phyloP scores from a whole-genome alignment of 2,113 vertebrate species.

The Petroica traversi region DNA sequence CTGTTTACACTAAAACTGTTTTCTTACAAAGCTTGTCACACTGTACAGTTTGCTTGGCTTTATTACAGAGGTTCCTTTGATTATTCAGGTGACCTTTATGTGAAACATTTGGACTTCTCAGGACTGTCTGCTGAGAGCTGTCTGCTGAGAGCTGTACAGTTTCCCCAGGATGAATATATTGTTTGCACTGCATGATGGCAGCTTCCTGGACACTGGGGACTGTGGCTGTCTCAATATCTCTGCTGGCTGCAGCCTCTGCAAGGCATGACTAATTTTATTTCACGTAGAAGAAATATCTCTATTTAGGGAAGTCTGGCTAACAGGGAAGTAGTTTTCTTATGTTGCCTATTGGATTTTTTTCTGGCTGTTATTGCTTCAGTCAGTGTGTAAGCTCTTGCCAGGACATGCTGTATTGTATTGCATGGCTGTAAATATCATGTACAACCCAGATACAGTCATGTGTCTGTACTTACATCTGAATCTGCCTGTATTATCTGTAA shows the following conservation, averaged over 20 bases:
- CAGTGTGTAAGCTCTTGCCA: background rate
- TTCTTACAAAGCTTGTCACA: background rate
- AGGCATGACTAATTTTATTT: background rate
- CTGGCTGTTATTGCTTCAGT: background rate
- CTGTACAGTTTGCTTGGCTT: background rate
- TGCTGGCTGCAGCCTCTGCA: background rate
- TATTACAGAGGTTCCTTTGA: background rate
- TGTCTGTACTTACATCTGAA: background rate
- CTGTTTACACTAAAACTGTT: background rate
- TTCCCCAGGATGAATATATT: background rate
- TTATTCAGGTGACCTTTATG: background rate
- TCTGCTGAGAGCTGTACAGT: background rate
- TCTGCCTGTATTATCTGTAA: background rate
- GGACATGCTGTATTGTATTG: background rate
- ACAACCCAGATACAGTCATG: background rate
- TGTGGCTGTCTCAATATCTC: fast-evolving
- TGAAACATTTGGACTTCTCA: background rate
- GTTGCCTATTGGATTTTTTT: background rate
- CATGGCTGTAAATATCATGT: background rate
- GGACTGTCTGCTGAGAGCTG: background rate
- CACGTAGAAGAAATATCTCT: background rate
- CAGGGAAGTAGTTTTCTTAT: background rate
- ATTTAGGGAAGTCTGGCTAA: background rate
- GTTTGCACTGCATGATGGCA: background rate
- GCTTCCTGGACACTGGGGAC: background rate